A percentile compares a stretch with the other conserved stretches of the same genome.
Conservation (phyloP, 2,797 vertebrate species). For the Gambusia yucatana region DNA sequence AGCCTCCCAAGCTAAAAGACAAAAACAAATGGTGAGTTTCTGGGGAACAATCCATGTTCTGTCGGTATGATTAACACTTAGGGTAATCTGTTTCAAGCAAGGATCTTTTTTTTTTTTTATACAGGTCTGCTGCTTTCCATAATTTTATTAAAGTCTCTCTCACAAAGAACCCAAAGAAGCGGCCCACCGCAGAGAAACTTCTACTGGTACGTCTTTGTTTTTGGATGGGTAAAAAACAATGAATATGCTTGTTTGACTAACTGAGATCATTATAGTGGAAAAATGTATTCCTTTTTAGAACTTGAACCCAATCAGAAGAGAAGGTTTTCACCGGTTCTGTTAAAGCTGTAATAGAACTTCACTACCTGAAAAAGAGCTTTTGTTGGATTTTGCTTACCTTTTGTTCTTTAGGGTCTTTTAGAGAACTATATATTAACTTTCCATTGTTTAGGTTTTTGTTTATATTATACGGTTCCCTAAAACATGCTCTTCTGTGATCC, state of each 20-base stretch:
- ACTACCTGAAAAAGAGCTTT: conserved; percentile 9
- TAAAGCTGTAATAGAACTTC: background rate
- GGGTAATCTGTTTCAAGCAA: conserved; percentile 8
- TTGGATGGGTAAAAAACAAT: background rate
- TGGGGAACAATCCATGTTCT: background rate
- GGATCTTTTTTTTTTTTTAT: conserved; percentile 39
- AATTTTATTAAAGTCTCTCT: conserved; percentile 97
- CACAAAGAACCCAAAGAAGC: conserved; percentile 97
- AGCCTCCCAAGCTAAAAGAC: conserved; percentile 97
- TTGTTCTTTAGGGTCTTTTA: background rate
- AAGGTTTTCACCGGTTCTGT: background rate
- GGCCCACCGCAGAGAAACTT: conserved; percentile 94
- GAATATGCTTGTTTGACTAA: background rate
- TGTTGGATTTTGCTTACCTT: conserved; percentile 30
- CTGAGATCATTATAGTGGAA: conserved; percentile 9
- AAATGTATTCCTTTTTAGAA: background rate
- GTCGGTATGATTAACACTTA: background rate
- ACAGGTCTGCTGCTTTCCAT: conserved; percentile 92
- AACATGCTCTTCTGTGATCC: background rate
- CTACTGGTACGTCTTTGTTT: conserved; percentile 83
- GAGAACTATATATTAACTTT: background rate
- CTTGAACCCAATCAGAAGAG: background rate
- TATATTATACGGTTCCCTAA: background rate
- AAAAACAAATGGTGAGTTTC: conserved; percentile 94
- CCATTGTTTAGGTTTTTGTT: background rate